Base-by-base conservation (phyloP, 2,888 invertebrate species). In the Ganaspis brasiliensis region DNA sequence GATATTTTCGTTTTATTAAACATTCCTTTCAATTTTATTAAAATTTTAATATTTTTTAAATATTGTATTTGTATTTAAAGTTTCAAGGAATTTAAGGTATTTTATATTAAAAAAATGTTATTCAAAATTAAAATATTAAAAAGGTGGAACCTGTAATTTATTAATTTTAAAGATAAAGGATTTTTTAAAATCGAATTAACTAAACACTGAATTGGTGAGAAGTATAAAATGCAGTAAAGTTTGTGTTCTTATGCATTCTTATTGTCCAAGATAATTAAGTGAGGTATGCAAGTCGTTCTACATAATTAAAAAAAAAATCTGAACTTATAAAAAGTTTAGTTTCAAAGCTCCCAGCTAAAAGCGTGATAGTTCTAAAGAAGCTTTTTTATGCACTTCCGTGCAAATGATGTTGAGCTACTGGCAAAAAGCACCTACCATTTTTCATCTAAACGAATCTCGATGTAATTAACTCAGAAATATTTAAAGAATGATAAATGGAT, bases 381-480 rank as follows among this genome's bases (percentile, higher is more conserved):
- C 40, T 40, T 67, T 67, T 37, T 67, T 67, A 45, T 67, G 40
- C 63, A 45, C 63, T 67, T 24, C 37, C 8, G 14, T 24, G 40
- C 14, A 67, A 45, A 21, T 67, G 40, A 45, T 40, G 63, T 40
- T 40, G 45, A 12, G 24, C 40, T n/a, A n/a, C n/a, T 24, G 19
- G 40, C 21, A 67, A 67, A 67, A 16, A 40, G 37, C 40, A 8
- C 8, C n/a, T 2, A n/a, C 14, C 21, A 67, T 40, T 67, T 67
- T 67, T 24, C 24, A 45, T 40, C 6, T 21, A 45, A 45, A 24
- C 24, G n/a, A 24, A 67, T 45, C 24, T 24, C 63, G 3, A 67
- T 40, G 21, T 67, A 67, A 67, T 67, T 67, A 67, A 24, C 63
- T 40, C 19, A 9, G n/a, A 31, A 59, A 59, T 61, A 61, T 61